phyloP scores from a whole-genome alignment of 2,797 vertebrate species.

The Ataeniobius toweri region DNA sequence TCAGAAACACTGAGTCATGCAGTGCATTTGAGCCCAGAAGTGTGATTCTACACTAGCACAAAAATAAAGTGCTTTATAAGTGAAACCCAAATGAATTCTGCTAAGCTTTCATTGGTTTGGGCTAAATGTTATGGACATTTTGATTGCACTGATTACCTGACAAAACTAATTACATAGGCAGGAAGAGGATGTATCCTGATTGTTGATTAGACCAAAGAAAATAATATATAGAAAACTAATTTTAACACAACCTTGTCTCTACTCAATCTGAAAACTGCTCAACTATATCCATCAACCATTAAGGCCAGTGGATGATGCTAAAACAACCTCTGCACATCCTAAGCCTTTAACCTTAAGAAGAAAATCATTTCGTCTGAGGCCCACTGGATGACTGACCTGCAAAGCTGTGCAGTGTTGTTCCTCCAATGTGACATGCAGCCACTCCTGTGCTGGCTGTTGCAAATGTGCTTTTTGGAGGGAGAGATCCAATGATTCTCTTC shows the following conservation, averaged over 20 bases:
- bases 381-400: slow-evolving; percentile 80
- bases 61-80: not conserved
- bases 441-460: slow-evolving; percentile 96
- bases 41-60: not conserved
- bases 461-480: slow-evolving; percentile 92
- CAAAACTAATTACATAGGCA: not conserved
- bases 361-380: not conserved
- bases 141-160: not conserved
- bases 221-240: not conserved
- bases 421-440: slow-evolving; percentile 94
- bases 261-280: slow-evolving; percentile 1
- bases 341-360: not conserved
- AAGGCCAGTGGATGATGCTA: not conserved
- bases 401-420: slow-evolving; percentile 92
- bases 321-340: not conserved
- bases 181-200: not conserved
- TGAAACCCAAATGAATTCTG: not conserved
- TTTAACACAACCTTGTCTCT: not conserved
- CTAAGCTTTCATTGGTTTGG: not conserved
- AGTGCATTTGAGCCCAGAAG: no score
- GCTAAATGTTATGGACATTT: not conserved
- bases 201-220: not conserved
- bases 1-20: no score
- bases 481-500: slow-evolving; percentile 91
- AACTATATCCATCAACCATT: not conserved